Percentiles rank a stretch among this genome's conserved stretches.
Conservation (phyloP, 2,113 vertebrate species). For the Macquaria australasica region DNA sequence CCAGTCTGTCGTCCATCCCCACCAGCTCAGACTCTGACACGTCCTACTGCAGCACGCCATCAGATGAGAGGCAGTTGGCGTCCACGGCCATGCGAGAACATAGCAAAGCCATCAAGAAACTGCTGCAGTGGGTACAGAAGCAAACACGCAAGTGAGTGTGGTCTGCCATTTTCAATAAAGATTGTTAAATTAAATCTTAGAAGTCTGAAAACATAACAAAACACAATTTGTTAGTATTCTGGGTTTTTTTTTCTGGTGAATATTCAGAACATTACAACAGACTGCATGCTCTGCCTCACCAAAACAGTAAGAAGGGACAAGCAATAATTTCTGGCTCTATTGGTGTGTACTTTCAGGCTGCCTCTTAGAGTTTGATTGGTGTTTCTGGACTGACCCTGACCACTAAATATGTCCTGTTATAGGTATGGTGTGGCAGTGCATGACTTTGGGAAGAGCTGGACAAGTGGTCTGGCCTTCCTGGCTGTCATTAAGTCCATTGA, state of each 20-base stretch:
- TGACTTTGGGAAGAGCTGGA: constrained; percentile 96
- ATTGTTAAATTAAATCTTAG: neutral
- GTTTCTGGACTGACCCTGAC: neutral
- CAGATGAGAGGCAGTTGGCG: constrained; percentile 78
- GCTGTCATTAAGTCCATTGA: constrained; percentile 97
- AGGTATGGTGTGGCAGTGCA: constrained; percentile 96
- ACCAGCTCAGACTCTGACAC: constrained; percentile 92
- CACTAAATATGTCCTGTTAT: constrained; percentile 1
- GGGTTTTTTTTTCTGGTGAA: neutral
- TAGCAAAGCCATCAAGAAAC: constrained; percentile 91
- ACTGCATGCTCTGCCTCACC: neutral
- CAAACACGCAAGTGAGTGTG: constrained; percentile 92
- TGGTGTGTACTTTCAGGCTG: neutral
- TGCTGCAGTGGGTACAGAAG: constrained; percentile 95
- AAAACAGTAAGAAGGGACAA: neutral
- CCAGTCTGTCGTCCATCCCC: constrained; percentile 92
- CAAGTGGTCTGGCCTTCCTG: constrained; percentile 94
- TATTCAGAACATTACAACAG: neutral
- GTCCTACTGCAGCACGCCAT: constrained; percentile 88
- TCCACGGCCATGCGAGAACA: constrained; percentile 87
- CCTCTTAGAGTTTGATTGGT: neutral
- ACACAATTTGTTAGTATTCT: neutral
- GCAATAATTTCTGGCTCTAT: neutral
- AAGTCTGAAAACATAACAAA: neutral
- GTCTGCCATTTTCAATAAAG: neutral